Evolutionary conservation across 2,888 invertebrate species (phyloP).

Genomic region (Xestobium rufovillosum): DNA sequence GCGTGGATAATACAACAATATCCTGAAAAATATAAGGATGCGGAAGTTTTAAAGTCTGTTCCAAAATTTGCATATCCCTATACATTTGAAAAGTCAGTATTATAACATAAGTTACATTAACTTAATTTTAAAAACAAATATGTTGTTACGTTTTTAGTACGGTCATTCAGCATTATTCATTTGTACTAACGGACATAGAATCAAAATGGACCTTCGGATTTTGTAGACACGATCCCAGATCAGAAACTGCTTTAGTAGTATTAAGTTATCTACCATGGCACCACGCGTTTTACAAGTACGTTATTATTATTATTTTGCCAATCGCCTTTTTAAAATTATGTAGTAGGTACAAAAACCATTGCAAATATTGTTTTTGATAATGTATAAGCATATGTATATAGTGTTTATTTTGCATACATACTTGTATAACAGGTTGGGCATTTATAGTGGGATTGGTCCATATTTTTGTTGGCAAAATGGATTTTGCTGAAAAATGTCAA

Average conservation of each 20-base stretch:
- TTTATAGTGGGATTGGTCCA: too few relatives aligned
- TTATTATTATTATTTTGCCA: constrained; percentile 25
- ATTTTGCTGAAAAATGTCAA: too few relatives aligned
- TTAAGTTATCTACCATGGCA: constrained; percentile 94
- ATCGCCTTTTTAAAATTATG: constrained; percentile 8
- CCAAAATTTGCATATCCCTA: constrained; percentile 90
- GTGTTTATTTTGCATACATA: too few relatives aligned
- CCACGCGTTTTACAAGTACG: constrained; percentile 87
- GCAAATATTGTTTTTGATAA: too few relatives aligned
- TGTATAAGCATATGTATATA: too few relatives aligned
- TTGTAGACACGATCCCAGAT: constrained; percentile 89
- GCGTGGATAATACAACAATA: constrained; percentile 76
- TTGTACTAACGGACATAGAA: constrained; percentile 90
- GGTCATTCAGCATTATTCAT: constrained; percentile 90
- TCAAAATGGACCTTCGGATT: constrained; percentile 97
- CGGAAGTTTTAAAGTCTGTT: constrained; percentile 77
- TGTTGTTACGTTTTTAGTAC: constrained; percentile 63
- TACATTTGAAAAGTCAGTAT: constrained; percentile 65
- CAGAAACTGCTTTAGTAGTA: constrained; percentile 75
- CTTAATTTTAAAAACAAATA: constrained; percentile 5
- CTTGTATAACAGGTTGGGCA: too few relatives aligned
- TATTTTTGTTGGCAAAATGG: too few relatives aligned
- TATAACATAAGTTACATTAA: constrained; percentile 10
- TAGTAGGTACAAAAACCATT: too few relatives aligned
- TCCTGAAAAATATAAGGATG: constrained; percentile 75